Evolutionary conservation across 2,888 invertebrate genomes (phyloP), one percentile per base, ranked within the genome.

Genomic region (Idaea aversata): DNA sequence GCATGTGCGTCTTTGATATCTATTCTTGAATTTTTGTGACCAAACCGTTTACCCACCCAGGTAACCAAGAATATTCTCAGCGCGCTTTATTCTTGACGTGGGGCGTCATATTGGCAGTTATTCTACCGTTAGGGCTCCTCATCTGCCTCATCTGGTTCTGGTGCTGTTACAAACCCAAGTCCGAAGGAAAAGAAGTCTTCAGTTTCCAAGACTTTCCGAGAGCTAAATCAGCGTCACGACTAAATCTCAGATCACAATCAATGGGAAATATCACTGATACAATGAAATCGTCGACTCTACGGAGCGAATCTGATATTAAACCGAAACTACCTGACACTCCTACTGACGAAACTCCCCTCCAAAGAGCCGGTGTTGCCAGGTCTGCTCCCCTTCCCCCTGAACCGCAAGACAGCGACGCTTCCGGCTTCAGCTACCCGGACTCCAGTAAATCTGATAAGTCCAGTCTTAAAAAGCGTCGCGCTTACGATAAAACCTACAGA

Each of bases 401-500:
- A 65, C 83, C 89, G 0, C 78, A 82, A 75, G 92, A 93, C 58
- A 88, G 94, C 13, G 93, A 93, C 35, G 93, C 93, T 68, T 91
- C 93, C 36, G 90, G 93, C 0, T 83, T 92, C 81, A 95, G 94
- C 4, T 90, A 90, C 70, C 88, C 94, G 63, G 94, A 94, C 68
- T 90, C 93, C 0, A 94, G 87, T 70, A 94, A 93, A 79, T 91
- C 90, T 13, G 94, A 94, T 70, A 93, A 93, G 74, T 91, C 93
- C 6, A 75, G 72, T 59, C 68, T 79, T 61, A 95, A 95, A 88
- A 96, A 96, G 85, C 94, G 95, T 75, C 93, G 96, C 74, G 95
- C 93, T 74, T 98, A 97, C 85, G 97, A 98, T 82, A 95, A 95
- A 86, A 95, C 95, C 63, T 98, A 98, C 86, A 94, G 95, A 74